Evolutionary conservation across 1,140 invertebrate species (phyloP).

Genomic region (Reticulitermes speratus): DNA sequence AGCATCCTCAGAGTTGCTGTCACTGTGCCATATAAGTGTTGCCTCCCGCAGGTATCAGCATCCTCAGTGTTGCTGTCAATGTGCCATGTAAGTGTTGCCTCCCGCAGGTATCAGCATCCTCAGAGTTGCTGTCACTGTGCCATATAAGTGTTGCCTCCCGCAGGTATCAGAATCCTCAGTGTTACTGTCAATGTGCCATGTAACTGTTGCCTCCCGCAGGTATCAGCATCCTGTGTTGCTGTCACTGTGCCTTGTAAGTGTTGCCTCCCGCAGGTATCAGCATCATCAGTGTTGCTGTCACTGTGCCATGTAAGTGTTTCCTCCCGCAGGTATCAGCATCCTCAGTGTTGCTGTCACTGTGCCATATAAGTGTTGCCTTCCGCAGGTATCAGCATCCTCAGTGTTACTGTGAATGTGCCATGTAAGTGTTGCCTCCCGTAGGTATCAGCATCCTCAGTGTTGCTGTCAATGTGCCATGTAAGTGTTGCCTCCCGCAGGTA

Average conservation of each 20-base stretch:
- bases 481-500: slow-evolving; percentile 50
- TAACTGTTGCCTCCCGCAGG: slow-evolving; percentile 46
- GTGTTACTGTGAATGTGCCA: no score
- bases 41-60: slow-evolving; percentile 65
- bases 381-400: slow-evolving; percentile 72
- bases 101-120: slow-evolving; percentile 72
- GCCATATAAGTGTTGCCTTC: background rate
- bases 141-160: background rate
- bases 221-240: slow-evolving; percentile 66
- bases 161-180: slow-evolving; percentile 72
- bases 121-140: no score
- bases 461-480: background rate
- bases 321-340: slow-evolving; percentile 68
- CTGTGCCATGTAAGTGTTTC: background rate
- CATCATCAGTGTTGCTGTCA: slow-evolving; percentile 48
- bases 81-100: background rate
- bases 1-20: slow-evolving; percentile 60
- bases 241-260: background rate
- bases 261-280: slow-evolving; percentile 61
- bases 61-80: slow-evolving; percentile 49
- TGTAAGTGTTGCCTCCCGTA: slow-evolving; percentile 35
- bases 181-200: background rate
- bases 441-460: slow-evolving; percentile 71
- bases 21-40: background rate
- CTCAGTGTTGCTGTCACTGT: slow-evolving; percentile 42